Evolutionary conservation across 2,113 vertebrate species (phyloP).

Genomic region (Platanista minor): DNA sequence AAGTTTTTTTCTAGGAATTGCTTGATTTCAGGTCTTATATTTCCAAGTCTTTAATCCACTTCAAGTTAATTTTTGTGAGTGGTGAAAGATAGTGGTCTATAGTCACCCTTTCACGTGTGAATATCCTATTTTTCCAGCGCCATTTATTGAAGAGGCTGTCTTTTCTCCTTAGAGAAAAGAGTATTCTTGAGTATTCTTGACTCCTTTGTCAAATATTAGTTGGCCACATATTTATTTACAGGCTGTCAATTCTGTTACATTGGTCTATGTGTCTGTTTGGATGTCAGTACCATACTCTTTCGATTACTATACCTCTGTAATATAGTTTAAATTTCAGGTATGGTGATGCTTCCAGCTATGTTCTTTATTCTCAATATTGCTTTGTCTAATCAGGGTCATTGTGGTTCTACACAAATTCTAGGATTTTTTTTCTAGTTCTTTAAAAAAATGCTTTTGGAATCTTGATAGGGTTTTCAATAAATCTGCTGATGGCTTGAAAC

Average conservation of each 20-base stretch:
- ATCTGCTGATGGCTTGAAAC: background rate
- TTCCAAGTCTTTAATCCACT: background rate
- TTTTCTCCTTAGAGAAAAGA: no score
- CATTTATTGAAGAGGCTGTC: background rate
- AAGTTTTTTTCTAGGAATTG: background rate
- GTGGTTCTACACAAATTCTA: background rate
- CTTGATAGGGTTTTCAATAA: background rate
- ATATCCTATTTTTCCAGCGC: background rate
- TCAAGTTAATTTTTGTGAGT: background rate
- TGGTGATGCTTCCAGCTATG: background rate
- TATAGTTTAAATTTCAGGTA: background rate
- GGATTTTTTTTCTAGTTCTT: background rate
- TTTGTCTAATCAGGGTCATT: background rate
- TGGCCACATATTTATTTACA: background rate
- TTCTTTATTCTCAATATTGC: background rate
- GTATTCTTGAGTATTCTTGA: background rate
- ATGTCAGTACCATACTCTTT: background rate
- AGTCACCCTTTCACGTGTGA: background rate
- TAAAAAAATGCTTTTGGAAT: background rate
- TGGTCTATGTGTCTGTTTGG: background rate
- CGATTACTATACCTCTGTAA: background rate
- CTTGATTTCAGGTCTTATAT: background rate
- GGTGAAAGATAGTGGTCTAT: background rate
- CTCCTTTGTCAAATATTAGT: background rate
- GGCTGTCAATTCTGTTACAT: background rate